Conservation (phyloP, 2,888 invertebrate genomes). For the Heteromurus nitidus region DNA sequence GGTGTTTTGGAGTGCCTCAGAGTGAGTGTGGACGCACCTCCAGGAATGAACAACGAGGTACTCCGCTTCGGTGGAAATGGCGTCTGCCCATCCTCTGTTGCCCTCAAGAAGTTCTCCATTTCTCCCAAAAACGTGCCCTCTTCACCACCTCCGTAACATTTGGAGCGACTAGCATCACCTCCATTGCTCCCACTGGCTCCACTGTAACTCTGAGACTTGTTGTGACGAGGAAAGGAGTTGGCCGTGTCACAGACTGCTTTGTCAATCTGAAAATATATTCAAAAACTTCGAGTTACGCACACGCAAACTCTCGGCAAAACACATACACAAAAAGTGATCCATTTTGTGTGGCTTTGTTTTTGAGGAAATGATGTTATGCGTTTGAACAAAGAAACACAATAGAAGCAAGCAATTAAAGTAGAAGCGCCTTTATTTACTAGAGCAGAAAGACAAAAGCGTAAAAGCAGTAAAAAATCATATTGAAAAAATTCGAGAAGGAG, state of each 20-base stretch:
- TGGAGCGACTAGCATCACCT: background rate
- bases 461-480: background rate
- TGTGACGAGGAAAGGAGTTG: constrained; percentile 53
- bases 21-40: constrained; percentile 56
- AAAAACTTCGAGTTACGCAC: background rate
- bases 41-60: constrained; percentile 59
- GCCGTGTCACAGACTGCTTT: constrained; percentile 28
- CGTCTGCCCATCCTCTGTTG: constrained; percentile 45
- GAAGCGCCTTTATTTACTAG: background rate
- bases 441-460: background rate
- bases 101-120: constrained; percentile 33
- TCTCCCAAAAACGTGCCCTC: constrained; percentile 18
- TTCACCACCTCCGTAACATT: constrained; percentile 25
- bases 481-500: background rate
- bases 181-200: constrained; percentile 22
- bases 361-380: background rate
- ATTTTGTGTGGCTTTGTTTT: background rate
- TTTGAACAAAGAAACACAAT: background rate
- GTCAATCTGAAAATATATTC: constrained; percentile 44
- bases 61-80: constrained; percentile 69
- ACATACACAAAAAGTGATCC: background rate
- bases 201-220: background rate
- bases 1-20: constrained; percentile 49
- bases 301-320: background rate
- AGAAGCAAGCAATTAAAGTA: background rate